Evolutionary conservation across 2,797 vertebrate genomes (phyloP), one percentile per base, ranked within the genome.

Genomic region (Sebastes paucispinis): DNA sequence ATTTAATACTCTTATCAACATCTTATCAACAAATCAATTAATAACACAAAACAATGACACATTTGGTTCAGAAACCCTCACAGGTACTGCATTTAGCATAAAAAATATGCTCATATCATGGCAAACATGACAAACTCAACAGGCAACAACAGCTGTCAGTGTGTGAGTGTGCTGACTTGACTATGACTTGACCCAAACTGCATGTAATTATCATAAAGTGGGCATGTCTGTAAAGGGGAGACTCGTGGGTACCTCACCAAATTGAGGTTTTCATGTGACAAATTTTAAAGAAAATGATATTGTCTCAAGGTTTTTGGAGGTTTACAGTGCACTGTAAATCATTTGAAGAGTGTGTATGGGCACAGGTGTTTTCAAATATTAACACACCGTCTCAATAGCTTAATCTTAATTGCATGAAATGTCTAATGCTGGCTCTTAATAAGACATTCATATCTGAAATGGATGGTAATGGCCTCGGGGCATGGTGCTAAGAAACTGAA

Each of bases 371-470:
- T 70, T 87, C 22, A 82, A 64, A 87, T 88, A 84, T 87, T 78
- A 77, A 88, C 63, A 47, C 25, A 6, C 16, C 67, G 72, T 77
- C 69, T 84, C 68, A 79, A 39, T 55, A 65, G 76, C 59, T 52
- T 52, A 32, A 65, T 77, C 58, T 78, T 81, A 80, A 80, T 80
- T 83, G 66, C 58, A 73, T 54, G 29, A 79, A 85, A 43, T 54
- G 25, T 76, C 54, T 87, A 29, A 70, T 7, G 16, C 39, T 55
- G 55, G 36, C 69, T 86, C 32, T 66, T 69, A 75, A 88, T 84
- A 81, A 89, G 80, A 89, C 77, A 79, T 80, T 87, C 67, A 72
- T 81, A 82, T 83, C 58, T 84, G 22, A 85, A 82, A 84, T 87
- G 82, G 65, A 69, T 67, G 69, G 57, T 67, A 66, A 79, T 71